A percentile compares a stretch with the other conserved stretches of the same genome.
These are phyloP conservation scores for Limenitis camilla DNA, from an alignment of 2,888 invertebrate genomes.

Conservation along the genomic window DNA sequence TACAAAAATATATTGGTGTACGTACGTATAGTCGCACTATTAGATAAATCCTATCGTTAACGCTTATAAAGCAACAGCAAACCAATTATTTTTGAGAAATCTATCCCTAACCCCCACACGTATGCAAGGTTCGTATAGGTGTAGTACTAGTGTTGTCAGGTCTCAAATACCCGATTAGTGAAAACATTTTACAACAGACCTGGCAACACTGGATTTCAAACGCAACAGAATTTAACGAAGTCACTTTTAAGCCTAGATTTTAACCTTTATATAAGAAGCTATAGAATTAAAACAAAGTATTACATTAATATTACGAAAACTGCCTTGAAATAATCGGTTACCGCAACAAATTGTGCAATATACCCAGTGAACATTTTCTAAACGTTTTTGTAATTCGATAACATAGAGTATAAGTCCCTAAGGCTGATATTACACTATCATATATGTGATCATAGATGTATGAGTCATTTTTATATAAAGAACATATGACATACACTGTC, in stretches of 20 bases:
- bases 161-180: neutral
- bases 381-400: conserved; percentile 7
- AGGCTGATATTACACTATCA: neutral
- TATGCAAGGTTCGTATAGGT: conserved; percentile 42
- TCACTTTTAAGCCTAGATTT: conserved; percentile 41
- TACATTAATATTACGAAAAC: conserved; percentile 18
- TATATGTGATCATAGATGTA: neutral
- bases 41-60: conserved; percentile 10
- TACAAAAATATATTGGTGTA: conserved; percentile 10
- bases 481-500: too few species aligned
- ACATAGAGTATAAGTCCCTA: conserved; percentile 4
- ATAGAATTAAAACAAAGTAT: conserved; percentile 21
- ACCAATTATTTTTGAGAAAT: conserved; percentile 41
- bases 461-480: too few species aligned
- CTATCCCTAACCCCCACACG: conserved; percentile 47
- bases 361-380: conserved; percentile 9
- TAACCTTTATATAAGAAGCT: conserved; percentile 26
- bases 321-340: conserved; percentile 26
- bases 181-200: neutral
- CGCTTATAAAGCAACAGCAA: conserved; percentile 46
- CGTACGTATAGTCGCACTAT: neutral
- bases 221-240: conserved; percentile 25
- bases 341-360: conserved; percentile 22
- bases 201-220: conserved; percentile 28
- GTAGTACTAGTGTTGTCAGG: conserved; percentile 17